Conservation (phyloP, 2,888 invertebrate species). For the Thymelicus acteon region DNA sequence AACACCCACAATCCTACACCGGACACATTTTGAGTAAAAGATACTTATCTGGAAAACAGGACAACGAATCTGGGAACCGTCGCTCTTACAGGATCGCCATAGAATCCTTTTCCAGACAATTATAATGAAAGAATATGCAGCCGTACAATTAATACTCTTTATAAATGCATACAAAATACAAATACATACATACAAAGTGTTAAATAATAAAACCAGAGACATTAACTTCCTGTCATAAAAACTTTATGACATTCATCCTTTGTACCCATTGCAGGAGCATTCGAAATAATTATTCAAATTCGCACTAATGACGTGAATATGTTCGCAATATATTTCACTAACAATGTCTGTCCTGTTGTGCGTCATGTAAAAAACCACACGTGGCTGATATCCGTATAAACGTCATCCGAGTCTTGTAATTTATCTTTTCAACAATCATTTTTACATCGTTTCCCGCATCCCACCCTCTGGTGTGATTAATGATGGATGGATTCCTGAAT, state of each 20-base stretch:
- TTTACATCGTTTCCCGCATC: slow-evolving; percentile 78
- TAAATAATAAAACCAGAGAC: neutral
- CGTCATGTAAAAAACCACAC: slow-evolving; percentile 55
- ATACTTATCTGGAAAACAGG: no score
- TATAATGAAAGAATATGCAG: no score
- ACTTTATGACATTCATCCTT: slow-evolving; percentile 7
- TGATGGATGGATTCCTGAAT: slow-evolving; percentile 85
- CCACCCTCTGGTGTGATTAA: slow-evolving; percentile 81
- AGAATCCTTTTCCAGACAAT: neutral
- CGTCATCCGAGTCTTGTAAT: slow-evolving; percentile 79
- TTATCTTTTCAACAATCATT: slow-evolving; percentile 84
- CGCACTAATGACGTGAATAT: slow-evolving; percentile 41
- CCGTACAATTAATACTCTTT: neutral
- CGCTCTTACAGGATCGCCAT: no score
- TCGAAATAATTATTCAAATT: slow-evolving; percentile 35
- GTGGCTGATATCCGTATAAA: slow-evolving; percentile 66
- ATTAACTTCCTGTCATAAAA: slow-evolving; percentile 22
- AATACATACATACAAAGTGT: slow-evolving; percentile 1
- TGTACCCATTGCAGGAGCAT: neutral
- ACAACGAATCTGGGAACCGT: no score
- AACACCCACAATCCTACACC: no score
- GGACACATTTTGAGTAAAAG: no score
- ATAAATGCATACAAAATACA: neutral
- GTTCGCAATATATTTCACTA: slow-evolving; percentile 59
- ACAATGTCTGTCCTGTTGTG: slow-evolving; percentile 59